Evolutionary conservation across 1,140 invertebrate species (phyloP).

Genomic region (Drosophila obscura): DNA sequence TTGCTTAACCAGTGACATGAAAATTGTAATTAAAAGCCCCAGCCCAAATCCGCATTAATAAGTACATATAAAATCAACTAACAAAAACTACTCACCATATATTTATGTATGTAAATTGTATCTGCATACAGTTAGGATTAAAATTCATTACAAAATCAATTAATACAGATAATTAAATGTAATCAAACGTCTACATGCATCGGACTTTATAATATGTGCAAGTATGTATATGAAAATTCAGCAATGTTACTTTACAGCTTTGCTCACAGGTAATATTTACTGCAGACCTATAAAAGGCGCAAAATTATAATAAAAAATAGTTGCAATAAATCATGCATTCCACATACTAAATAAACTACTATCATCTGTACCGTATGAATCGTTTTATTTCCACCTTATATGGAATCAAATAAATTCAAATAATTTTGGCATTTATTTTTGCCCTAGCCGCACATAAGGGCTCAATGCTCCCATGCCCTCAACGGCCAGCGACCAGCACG

Average conservation of each 20-base stretch:
- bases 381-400: neutral
- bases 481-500: slow-evolving; percentile 13
- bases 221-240: too few species aligned
- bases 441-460: slow-evolving; percentile 22
- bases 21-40: slow-evolving; percentile 55
- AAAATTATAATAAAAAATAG: too few species aligned
- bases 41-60: slow-evolving; percentile 18
- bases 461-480: slow-evolving; percentile 30
- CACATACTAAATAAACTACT: too few species aligned
- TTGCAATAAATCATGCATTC: too few species aligned
- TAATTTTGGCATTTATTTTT: slow-evolving; percentile 65
- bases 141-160: neutral
- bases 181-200: too few species aligned
- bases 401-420: slow-evolving; percentile 46
- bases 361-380: too few species aligned
- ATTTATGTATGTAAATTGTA: neutral
- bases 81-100: slow-evolving; percentile 33
- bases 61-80: slow-evolving; percentile 21
- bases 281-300: too few species aligned
- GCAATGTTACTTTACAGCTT: too few species aligned
- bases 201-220: slow-evolving; percentile 5
- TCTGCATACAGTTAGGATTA: neutral
- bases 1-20: slow-evolving; percentile 35
- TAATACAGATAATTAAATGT: too few species aligned
- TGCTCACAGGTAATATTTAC: too few species aligned